phyloP scores from a whole-genome alignment of 2,888 invertebrate genomes.

The Leptarthrus brevirostris region DNA sequence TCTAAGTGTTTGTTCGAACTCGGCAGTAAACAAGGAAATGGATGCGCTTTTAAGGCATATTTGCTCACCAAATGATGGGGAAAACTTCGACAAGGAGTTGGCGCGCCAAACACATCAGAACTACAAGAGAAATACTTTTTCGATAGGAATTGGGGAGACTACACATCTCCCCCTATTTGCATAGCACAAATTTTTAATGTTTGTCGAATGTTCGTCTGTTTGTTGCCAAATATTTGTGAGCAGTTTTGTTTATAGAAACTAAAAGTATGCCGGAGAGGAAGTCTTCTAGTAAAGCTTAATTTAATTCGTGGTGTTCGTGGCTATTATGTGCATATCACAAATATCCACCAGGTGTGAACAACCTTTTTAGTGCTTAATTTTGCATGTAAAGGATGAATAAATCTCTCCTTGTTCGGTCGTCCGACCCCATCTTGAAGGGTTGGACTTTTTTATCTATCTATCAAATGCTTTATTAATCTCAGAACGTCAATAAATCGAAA shows the following conservation, averaged over 20 bases:
- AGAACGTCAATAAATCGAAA: no score
- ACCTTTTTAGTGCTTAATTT: no score
- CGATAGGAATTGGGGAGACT: neutral
- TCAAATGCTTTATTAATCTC: no score
- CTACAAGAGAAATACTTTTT: neutral
- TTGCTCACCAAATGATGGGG: constrained; percentile 28
- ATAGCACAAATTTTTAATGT: constrained; percentile 5
- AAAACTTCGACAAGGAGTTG: constrained; percentile 15
- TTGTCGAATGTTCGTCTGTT: neutral
- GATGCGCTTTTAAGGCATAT: constrained; percentile 43
- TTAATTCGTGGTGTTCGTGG: no score
- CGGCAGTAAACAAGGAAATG: constrained; percentile 40
- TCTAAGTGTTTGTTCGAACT: constrained; percentile 19
- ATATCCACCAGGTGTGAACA: no score
- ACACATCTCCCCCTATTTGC: neutral
- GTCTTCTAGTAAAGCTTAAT: no score
- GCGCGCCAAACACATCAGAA: neutral
- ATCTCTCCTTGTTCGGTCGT: no score
- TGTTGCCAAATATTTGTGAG: neutral
- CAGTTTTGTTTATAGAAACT: neutral
- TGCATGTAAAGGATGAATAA: no score
- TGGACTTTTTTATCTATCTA: no score
- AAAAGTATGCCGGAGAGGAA: no score
- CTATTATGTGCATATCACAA: no score
- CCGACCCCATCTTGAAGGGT: no score